phyloP scores from a whole-genome alignment of 2,888 invertebrate genomes.

The Morpho helenor region DNA sequence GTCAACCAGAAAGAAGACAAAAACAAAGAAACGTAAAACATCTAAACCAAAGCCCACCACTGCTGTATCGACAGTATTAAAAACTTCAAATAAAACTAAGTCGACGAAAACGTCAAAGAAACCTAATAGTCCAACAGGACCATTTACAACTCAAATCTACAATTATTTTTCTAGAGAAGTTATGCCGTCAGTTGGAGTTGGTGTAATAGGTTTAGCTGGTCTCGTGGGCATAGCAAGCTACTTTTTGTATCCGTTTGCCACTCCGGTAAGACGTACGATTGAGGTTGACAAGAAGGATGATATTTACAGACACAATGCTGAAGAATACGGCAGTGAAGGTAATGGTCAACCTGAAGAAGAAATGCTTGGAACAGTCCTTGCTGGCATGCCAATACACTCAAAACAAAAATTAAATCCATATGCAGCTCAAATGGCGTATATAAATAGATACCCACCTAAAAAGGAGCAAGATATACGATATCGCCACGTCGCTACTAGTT shows the following conservation, averaged over 20 bases:
- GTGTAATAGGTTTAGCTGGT: slow-evolving; percentile 85
- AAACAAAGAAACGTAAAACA: slow-evolving; percentile 81
- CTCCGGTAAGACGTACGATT: slow-evolving; percentile 82
- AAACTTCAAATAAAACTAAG: slow-evolving; percentile 76
- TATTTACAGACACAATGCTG: slow-evolving; percentile 82
- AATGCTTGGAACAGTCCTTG: slow-evolving; percentile 85
- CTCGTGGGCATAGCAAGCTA: slow-evolving; percentile 87
- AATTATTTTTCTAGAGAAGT: slow-evolving; percentile 88
- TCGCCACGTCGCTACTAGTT: slow-evolving; percentile 59
- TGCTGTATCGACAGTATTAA: slow-evolving; percentile 58
- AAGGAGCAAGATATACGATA: slow-evolving; percentile 71
- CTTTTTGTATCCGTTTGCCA: slow-evolving; percentile 86
- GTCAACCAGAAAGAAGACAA: slow-evolving; percentile 73
- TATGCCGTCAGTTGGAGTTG: slow-evolving; percentile 89
- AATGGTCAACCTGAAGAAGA: slow-evolving; percentile 88
- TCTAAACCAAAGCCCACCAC: slow-evolving; percentile 57
- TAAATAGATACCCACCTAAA: slow-evolving; percentile 59
- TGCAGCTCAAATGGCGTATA: slow-evolving; percentile 60
- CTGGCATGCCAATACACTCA: slow-evolving; percentile 81
- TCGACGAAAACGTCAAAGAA: slow-evolving; percentile 51
- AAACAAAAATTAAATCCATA: slow-evolving; percentile 69
- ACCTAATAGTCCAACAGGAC: slow-evolving; percentile 68
- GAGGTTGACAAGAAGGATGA: slow-evolving; percentile 82
- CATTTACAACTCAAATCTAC: slow-evolving; percentile 86
- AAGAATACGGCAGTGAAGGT: slow-evolving; percentile 82